These are phyloP conservation scores for Orthosia gothica DNA, from an alignment of 2,888 invertebrate species.

Conservation along the genomic window DNA sequence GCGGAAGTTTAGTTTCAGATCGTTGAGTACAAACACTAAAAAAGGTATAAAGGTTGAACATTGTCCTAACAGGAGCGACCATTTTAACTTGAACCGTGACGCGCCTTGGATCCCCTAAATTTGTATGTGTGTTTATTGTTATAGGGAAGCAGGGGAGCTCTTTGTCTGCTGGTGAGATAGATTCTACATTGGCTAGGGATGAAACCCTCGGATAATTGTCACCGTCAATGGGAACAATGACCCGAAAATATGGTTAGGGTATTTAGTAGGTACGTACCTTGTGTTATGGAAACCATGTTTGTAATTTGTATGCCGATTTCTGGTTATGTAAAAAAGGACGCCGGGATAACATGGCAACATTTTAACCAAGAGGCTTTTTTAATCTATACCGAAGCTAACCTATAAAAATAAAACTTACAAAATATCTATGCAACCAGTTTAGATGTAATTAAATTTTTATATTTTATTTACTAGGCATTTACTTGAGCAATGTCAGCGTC, in stretches of 20 bases:
- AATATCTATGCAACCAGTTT: background rate
- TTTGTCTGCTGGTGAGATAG: slow-evolving; percentile 63
- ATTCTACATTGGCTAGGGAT: slow-evolving; percentile 74
- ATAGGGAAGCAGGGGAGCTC: slow-evolving; percentile 54
- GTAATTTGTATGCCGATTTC: slow-evolving; percentile 44
- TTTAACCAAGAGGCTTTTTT: background rate
- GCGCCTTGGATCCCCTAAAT: slow-evolving; percentile 7
- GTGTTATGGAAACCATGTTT: slow-evolving; percentile 52
- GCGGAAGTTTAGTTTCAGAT: slow-evolving; percentile 62
- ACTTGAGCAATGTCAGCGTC: slow-evolving; percentile 70
- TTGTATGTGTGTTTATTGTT: slow-evolving; percentile 35
- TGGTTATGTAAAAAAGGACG: background rate
- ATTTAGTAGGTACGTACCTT: slow-evolving; percentile 52
- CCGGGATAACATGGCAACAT: background rate
- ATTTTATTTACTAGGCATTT: slow-evolving; percentile 29
- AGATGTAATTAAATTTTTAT: slow-evolving; percentile 17
- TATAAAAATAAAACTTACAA: background rate
- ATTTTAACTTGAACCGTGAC: slow-evolving; percentile 50
- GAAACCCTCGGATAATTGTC: slow-evolving; percentile 81
- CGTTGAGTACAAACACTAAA: slow-evolving; percentile 72
- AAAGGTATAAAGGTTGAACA: slow-evolving; percentile 73
- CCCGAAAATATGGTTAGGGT: slow-evolving; percentile 72
- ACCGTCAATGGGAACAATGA: slow-evolving; percentile 78
- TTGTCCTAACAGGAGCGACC: slow-evolving; percentile 63
- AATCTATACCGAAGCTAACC: too few relatives aligned